Evolutionary conservation across 1,140 invertebrate genomes (phyloP), one percentile per base, ranked within the genome.

Genomic region (Aphis craccivora): DNA sequence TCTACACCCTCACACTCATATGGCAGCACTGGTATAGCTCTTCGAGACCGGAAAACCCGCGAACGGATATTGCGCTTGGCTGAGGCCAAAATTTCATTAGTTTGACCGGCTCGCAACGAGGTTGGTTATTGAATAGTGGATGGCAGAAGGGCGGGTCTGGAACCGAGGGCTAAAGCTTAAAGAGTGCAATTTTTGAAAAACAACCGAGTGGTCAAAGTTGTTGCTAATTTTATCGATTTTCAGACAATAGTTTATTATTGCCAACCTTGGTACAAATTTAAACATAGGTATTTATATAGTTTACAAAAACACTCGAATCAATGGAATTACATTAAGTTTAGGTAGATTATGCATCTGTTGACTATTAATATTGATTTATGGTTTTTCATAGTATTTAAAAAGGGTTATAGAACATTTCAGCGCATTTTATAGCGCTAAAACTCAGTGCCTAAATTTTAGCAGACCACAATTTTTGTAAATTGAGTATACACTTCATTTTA

Each of bases 31-130:
- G 45, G 45, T 37, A 37, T 35, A 35, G 25, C 7, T 76, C 30
- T 45, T 53, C 87, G 43, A 43, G 51, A 76, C 43, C 45, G 88
- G 48, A 53, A 51, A 89, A 89, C 37, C 89, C 51, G 35, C 8
- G 48, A 30, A 40, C 83, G 40, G 40, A 84, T 84, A 84, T 43
- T 40, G 37, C 37, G 37, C 40, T 22, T 83, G 60, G 30, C 30
- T 76, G 37, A 23, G 23, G n/a, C 89, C 53, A 37, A 55, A 90
- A 90, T 90, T 90, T 40, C 35, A 90, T 90, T 60, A 90, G 89
- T 60, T 90, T 25, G 25, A 53, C 22, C 40, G 86, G 25, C 86
- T 43, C 25, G 11, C 86, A 76, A 76, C n/a, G 60, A 76, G 30
- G 30, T 76, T 76, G 60, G 11, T 76, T n/a, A 76, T 14, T 76